Evolutionary conservation across 2,888 invertebrate species (phyloP), one percentile per base, ranked within the genome.

Genomic region (Diabrotica balteata): DNA sequence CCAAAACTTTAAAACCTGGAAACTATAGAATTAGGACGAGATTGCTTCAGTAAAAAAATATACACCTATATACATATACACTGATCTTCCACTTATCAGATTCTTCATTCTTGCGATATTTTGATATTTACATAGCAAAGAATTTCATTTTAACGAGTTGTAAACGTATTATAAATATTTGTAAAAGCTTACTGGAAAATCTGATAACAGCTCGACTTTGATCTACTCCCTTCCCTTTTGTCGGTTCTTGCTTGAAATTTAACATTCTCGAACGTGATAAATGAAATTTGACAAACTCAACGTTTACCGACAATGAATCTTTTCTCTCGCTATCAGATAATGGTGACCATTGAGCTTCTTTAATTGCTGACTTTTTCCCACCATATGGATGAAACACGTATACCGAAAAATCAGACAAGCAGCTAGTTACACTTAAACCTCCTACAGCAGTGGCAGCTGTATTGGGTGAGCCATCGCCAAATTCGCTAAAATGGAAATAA

Each of bases 321-420:
- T 97, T 97, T 59, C 97, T 87, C 84, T 96, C 96, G 71, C 92
- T 92, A 80, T 95, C 95, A 0, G 93, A 90, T 4, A 94, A 85
- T 0, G 95, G 95, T 0, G 94, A 94, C 90, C 94, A 94, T 81
- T 94, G 94, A 0, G 93, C 91, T 81, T 92, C 92, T 81, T 92
- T 92, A 8, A 87, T 77, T 8, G 92, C 91, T 60, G 93, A 88
- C 84, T 95, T 95, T 84, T 96, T 96, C 59, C 93, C 93, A 7
- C 97, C 97, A 82, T 98, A 99, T 0, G 98, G 98, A 86, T 98
- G 98, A 86, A 98, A 99, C 79, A 99, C 96, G 84, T 96, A 97
- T 4, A 99, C 93, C 2, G 96, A 97, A 86, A 99, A 99, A 85
- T 98, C 97, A 0, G 97, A 95, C 69, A 99, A 87, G 79, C 96